phyloP scores from a whole-genome alignment of 2,888 invertebrate species.

The Amiota minor region DNA sequence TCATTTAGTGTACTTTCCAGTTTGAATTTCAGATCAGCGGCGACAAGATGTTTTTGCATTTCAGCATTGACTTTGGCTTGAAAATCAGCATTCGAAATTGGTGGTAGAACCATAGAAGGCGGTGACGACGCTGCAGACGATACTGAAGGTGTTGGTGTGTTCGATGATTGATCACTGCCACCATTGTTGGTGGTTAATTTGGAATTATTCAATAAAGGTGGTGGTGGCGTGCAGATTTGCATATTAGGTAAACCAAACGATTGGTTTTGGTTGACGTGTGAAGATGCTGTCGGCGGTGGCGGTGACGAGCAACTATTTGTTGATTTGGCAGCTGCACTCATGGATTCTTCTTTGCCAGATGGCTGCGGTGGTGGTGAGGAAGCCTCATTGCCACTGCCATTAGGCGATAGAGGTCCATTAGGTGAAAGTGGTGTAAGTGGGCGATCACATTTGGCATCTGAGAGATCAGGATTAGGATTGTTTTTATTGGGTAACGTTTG shows the following conservation, averaged over 20 bases:
- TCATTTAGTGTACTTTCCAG: conserved; percentile 68
- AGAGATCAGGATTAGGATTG: conserved; percentile 95
- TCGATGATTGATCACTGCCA: conserved; percentile 63
- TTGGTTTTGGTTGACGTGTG: conserved; percentile 40
- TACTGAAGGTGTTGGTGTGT: conserved; percentile 51
- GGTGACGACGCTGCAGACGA: conserved; percentile 65
- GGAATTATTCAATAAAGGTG: conserved; percentile 61
- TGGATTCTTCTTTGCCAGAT: conserved; percentile 21
- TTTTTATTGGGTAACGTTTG: conserved; percentile 97
- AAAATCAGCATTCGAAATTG: conserved; percentile 61
- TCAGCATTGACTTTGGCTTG: conserved; percentile 72
- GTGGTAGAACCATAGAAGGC: conserved; percentile 36
- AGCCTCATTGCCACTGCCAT: conserved; percentile 50
- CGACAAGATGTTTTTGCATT: conserved; percentile 72
- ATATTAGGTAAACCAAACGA: conserved; percentile 45
- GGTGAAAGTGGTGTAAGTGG: conserved; percentile 76
- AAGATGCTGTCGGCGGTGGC: conserved; percentile 10
- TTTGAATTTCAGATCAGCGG: conserved; percentile 71
- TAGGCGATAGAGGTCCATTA: conserved; percentile 59
- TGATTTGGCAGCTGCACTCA: not conserved
- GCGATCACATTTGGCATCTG: conserved; percentile 89
- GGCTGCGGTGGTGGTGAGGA: conserved; percentile 49
- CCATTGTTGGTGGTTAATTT: conserved; percentile 62
- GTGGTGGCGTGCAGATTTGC: conserved; percentile 70
- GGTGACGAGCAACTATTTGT: not conserved